A percentile compares a stretch with the other conserved stretches of the same genome.
phyloP scores from a whole-genome alignment of 2,113 vertebrate genomes.

The Brachyhypopomus gauderio region DNA sequence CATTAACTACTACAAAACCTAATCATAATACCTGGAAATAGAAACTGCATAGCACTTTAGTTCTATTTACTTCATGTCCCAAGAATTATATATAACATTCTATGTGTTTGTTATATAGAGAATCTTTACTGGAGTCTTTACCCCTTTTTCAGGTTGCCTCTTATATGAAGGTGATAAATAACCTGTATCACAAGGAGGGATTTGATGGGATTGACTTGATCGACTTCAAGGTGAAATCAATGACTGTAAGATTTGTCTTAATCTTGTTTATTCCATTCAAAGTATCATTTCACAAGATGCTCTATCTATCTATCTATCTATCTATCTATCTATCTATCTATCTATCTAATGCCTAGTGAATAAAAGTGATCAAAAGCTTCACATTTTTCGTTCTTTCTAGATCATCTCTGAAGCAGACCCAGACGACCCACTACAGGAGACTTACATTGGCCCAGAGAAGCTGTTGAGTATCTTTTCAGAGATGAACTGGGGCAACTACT shows the following conservation, averaged over 20 bases:
- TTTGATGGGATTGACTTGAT: slow-evolving; percentile 75
- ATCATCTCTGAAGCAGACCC: slow-evolving; percentile 67
- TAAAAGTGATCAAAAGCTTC: background rate
- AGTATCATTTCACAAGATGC: background rate
- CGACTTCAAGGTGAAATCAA: slow-evolving; percentile 81
- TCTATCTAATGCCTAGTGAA: background rate
- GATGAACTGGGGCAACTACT: slow-evolving; percentile 76
- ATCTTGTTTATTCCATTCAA: background rate
- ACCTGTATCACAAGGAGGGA: slow-evolving; percentile 74
- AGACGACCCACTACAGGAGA: slow-evolving; percentile 59
- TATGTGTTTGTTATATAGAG: too few species aligned
- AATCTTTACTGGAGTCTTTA: background rate
- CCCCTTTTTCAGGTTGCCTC: slow-evolving; percentile 69
- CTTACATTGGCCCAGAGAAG: slow-evolving; percentile 77
- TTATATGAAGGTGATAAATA: slow-evolving; percentile 76
- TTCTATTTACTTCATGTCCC: too few species aligned
- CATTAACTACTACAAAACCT: too few species aligned
- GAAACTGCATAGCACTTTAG: too few species aligned
- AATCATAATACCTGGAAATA: too few species aligned
- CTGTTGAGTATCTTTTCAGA: slow-evolving; percentile 77
- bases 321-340: too few species aligned
- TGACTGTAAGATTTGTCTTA: slow-evolving; percentile 68
- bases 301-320: background rate
- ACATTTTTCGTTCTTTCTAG: slow-evolving; percentile 52
- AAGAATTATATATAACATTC: too few species aligned